Conservation (phyloP, 30 jellyfish, hydroid and myxozoan genomes). For the Turritopsis dohrnii region DNA sequence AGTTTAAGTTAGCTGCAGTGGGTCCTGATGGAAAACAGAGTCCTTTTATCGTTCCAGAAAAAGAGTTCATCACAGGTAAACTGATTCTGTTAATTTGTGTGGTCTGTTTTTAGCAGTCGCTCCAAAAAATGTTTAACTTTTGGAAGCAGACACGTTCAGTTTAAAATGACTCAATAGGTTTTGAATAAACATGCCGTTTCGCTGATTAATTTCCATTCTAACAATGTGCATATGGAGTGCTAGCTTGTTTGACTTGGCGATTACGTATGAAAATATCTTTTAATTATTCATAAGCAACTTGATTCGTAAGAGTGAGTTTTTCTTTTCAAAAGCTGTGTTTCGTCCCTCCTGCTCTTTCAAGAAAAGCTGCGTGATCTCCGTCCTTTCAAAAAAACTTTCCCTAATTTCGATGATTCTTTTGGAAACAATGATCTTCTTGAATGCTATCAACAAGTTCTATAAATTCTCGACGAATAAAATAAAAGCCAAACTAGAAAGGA, state of each 20-base stretch:
- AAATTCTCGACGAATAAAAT: not conserved
- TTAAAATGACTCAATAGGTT: not conserved
- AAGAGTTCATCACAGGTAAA: slow-evolving; percentile 12
- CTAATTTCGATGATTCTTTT: not conserved
- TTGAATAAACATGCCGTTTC: not conserved
- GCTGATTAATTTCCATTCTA: not conserved
- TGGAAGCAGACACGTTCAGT: not conserved
- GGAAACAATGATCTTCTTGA: not conserved
- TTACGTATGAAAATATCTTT: not conserved
- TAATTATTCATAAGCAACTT: not conserved
- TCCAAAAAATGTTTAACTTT: too few relatives aligned
- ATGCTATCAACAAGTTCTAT: not conserved
- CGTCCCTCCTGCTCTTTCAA: not conserved
- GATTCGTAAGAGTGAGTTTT: not conserved
- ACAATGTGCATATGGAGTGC: not conserved
- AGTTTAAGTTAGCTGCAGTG: slow-evolving; percentile 29
- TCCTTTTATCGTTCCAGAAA: not conserved
- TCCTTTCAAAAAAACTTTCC: not conserved
- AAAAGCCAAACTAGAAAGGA: not conserved
- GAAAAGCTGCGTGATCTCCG: not conserved
- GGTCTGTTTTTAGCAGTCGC: too few relatives aligned
- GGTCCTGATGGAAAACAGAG: slow-evolving; percentile 19
- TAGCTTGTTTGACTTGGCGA: not conserved
- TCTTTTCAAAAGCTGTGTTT: not conserved
- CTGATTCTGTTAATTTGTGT: too few relatives aligned